A percentile compares a stretch with the other conserved stretches of the same genome.
These are phyloP conservation scores for Gymnoscelis rufifasciata DNA, from an alignment of 2,888 invertebrate species.

Conservation along the genomic window DNA sequence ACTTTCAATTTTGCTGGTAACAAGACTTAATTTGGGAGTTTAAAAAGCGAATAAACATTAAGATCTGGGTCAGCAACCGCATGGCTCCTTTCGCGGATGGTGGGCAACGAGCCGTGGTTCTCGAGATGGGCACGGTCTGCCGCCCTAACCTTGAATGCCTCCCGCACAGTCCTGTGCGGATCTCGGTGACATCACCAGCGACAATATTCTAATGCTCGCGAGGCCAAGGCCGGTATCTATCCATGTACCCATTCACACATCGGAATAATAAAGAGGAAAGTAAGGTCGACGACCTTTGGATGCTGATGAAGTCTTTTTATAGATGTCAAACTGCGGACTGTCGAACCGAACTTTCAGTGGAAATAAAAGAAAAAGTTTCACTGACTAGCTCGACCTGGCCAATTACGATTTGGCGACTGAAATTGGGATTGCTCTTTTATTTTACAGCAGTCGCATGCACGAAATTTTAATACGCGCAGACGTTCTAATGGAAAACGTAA, in stretches of 20 bases:
- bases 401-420: slow-evolving; percentile 42
- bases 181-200: slow-evolving; percentile 64
- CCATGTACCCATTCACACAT: slow-evolving; percentile 40
- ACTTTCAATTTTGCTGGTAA: slow-evolving; percentile 44
- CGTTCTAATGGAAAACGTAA: slow-evolving; percentile 47
- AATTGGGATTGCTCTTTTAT: slow-evolving; percentile 37
- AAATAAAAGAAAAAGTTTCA: slow-evolving; percentile 35
- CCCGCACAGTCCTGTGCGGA: slow-evolving; percentile 57
- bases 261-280: slow-evolving; percentile 69
- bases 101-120: slow-evolving; percentile 64
- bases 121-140: slow-evolving; percentile 67
- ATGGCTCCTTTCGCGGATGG: slow-evolving; percentile 60
- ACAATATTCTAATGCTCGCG: slow-evolving; percentile 45
- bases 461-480: slow-evolving; percentile 52
- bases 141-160: slow-evolving; percentile 65
- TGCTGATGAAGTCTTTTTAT: slow-evolving; percentile 62
- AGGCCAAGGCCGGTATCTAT: slow-evolving; percentile 63
- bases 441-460: slow-evolving; percentile 36
- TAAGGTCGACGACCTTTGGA: slow-evolving; percentile 61
- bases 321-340: slow-evolving; percentile 49
- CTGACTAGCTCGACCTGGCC: slow-evolving; percentile 31
- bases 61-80: slow-evolving; percentile 61
- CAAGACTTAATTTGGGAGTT: slow-evolving; percentile 46
- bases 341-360: slow-evolving; percentile 40
- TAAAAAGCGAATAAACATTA: slow-evolving; percentile 53